Percentiles rank a stretch among this genome's conserved stretches.
Conservation (phyloP, 2,888 invertebrate genomes). For the Drepana falcataria region DNA sequence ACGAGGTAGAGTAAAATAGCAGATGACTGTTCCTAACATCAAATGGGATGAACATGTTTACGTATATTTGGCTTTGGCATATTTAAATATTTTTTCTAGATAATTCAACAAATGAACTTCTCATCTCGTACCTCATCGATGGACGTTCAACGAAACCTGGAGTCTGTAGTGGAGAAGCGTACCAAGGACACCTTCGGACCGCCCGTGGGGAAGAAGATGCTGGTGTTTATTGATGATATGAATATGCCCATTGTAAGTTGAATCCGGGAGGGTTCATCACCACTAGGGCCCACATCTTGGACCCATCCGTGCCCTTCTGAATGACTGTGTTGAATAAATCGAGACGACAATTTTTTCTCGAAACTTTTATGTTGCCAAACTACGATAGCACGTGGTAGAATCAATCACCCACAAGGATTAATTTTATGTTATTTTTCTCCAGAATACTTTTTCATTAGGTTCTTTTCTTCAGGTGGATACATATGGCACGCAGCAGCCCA, state of each 20-base stretch:
- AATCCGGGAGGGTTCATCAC: background rate
- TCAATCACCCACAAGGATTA: too few species aligned
- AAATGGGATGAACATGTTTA: too few species aligned
- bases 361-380: too few species aligned
- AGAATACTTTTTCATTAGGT: background rate
- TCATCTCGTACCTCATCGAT: constrained; percentile 94
- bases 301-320: too few species aligned
- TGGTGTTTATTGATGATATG: constrained; percentile 96
- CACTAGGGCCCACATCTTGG: too few species aligned
- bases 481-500: constrained; percentile 96
- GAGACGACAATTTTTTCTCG: too few species aligned
- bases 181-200: constrained; percentile 95
- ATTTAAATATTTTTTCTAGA: constrained; percentile 54
- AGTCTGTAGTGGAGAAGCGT: constrained; percentile 92
- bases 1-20: too few species aligned
- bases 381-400: too few species aligned
- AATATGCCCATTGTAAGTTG: constrained; percentile 87
- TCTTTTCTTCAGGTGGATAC: constrained; percentile 78
- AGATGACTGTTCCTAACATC: too few species aligned
- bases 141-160: constrained; percentile 92
- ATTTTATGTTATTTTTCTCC: too few species aligned
- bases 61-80: background rate
- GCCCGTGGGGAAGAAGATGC: constrained; percentile 91
- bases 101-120: constrained; percentile 91
- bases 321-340: too few species aligned